A percentile compares a stretch with the other conserved stretches of the same genome.
Conservation (phyloP, 1,140 invertebrate genomes). For the Anadara kagoshimensis region DNA sequence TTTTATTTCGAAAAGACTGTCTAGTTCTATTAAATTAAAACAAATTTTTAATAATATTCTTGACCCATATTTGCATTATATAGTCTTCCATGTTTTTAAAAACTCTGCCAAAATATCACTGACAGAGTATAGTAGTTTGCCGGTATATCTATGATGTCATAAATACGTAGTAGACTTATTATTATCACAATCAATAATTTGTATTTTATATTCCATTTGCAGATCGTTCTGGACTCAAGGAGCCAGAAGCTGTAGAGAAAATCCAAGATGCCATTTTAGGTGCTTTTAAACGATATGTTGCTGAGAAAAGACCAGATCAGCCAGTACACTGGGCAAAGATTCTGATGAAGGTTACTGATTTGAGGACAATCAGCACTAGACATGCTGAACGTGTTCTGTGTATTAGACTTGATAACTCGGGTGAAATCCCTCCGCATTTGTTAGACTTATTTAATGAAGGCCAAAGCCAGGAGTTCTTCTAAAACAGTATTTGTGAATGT, state of each 20-base stretch:
- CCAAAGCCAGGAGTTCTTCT: constrained; percentile 29
- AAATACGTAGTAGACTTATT: too few relatives aligned
- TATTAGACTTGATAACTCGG: constrained; percentile 59
- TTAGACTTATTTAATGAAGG: constrained; percentile 63
- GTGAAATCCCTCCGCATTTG: constrained; percentile 64
- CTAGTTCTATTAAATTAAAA: too few relatives aligned
- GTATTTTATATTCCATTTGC: constrained; percentile 15
- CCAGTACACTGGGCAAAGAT: constrained; percentile 69
- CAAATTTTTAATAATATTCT: too few relatives aligned
- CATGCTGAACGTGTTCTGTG: constrained; percentile 66
- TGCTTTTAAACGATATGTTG: constrained; percentile 67
- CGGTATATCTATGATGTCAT: too few relatives aligned
- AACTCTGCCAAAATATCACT: too few relatives aligned
- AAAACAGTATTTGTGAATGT: background rate
- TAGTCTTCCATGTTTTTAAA: too few relatives aligned
- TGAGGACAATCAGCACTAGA: constrained; percentile 65
- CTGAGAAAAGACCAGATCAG: constrained; percentile 59
- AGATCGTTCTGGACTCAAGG: constrained; percentile 65
- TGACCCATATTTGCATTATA: too few relatives aligned
- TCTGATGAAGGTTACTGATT: constrained; percentile 70
- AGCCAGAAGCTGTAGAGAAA: constrained; percentile 63
- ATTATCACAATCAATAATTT: background rate
- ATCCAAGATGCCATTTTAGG: constrained; percentile 66
- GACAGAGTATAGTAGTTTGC: too few relatives aligned
- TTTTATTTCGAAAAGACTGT: too few relatives aligned